A percentile compares a stretch with the other conserved stretches of the same genome.
phyloP scores from a whole-genome alignment of 2,113 vertebrate genomes.

The Bujurquina vittata region DNA sequence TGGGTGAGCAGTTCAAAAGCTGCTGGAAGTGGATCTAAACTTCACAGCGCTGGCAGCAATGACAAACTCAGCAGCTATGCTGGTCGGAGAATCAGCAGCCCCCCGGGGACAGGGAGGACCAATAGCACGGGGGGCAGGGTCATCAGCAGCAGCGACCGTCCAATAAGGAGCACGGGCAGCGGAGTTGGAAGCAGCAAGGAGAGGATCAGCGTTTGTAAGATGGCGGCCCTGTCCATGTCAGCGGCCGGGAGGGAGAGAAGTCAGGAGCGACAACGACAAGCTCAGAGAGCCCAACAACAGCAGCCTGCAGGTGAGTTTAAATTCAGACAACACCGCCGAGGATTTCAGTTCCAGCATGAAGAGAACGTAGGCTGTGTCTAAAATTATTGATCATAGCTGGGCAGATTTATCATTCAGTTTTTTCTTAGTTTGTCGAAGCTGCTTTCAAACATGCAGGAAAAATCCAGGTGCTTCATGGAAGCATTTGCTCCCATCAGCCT shows the following conservation, averaged over 20 bases:
- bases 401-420: too few species aligned
- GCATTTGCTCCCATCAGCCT: background rate
- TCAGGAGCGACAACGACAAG: constrained; percentile 3
- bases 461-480: background rate
- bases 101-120: constrained; percentile 14
- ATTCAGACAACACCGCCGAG: background rate
- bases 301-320: constrained; percentile 23
- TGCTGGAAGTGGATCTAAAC: background rate
- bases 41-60: background rate
- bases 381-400: background rate
- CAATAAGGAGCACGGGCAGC: constrained; percentile 44
- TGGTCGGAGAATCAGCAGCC: background rate
- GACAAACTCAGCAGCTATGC: constrained; percentile 4
- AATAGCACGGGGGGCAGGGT: constrained; percentile 16
- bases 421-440: background rate
- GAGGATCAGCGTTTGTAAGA: constrained; percentile 68
- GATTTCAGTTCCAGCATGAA: background rate
- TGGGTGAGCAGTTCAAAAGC: constrained; percentile 1
- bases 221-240: constrained; percentile 57
- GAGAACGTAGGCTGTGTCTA: background rate
- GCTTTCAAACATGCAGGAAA: background rate
- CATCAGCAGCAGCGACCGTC: constrained; percentile 51
- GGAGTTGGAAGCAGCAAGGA: constrained; percentile 33
- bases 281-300: background rate
- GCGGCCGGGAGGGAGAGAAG: constrained; percentile 47